phyloP scores from a whole-genome alignment of 2,113 vertebrate genomes.

The Halcyon malimbica region DNA sequence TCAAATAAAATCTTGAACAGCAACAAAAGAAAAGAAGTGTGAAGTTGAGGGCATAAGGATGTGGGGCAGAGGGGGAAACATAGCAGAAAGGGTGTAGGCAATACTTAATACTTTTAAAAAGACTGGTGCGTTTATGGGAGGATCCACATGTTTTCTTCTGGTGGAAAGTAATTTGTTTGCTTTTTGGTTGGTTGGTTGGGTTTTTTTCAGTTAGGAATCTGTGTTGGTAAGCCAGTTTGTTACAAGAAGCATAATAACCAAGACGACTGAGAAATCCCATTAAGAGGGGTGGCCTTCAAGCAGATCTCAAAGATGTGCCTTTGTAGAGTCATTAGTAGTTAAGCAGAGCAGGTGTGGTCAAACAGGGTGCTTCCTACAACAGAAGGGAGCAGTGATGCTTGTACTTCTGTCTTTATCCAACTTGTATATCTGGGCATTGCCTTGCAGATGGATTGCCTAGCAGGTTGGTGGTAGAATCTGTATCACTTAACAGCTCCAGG shows the following conservation, averaged over 20 bases:
- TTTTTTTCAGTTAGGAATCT: background rate
- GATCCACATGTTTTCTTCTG: background rate
- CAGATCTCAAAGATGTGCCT: background rate
- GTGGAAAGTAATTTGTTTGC: background rate
- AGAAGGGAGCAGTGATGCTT: background rate
- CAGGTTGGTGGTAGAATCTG: background rate
- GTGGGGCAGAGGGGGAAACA: background rate
- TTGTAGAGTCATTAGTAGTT: background rate
- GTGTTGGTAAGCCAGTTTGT: background rate
- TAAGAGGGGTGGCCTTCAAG: background rate
- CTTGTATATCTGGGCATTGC: accelerated
- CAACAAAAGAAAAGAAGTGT: background rate
- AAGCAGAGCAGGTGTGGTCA: background rate
- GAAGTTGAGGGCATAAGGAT: background rate
- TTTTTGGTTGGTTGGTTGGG: background rate
- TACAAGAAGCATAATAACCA: background rate
- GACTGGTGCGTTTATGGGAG: background rate
- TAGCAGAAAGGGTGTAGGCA: background rate
- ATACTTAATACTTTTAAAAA: background rate
- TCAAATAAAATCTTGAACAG: background rate
- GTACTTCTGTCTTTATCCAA: accelerated
- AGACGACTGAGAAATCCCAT: background rate
- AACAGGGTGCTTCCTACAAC: background rate
- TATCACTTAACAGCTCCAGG: background rate
- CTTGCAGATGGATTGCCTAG: background rate